Evolutionary conservation across 2,888 invertebrate species (phyloP).

Genomic region (Zhengitettix transpicula): DNA sequence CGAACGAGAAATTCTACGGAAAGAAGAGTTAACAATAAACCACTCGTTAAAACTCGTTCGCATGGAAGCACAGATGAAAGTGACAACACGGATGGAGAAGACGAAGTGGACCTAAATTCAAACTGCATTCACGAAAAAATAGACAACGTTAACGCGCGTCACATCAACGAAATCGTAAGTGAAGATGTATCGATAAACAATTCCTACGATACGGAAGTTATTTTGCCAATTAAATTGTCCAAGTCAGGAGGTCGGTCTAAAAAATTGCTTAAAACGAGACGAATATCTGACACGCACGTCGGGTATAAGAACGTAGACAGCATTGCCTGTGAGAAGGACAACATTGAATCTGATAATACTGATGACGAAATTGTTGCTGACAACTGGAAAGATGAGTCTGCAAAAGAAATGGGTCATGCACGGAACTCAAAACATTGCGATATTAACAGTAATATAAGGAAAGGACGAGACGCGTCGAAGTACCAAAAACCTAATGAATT

Average conservation of each 20-base stretch:
- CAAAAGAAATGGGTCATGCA: background rate
- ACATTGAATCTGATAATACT: background rate
- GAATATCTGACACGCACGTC: constrained; percentile 17
- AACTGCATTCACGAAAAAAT: too few species aligned
- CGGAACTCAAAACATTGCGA: background rate
- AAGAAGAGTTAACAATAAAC: background rate
- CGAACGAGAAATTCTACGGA: background rate
- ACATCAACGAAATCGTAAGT: too few species aligned
- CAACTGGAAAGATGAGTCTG: background rate
- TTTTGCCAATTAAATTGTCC: too few species aligned
- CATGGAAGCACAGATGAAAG: too few species aligned
- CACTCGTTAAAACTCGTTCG: too few species aligned
- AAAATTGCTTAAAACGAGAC: constrained; percentile 18
- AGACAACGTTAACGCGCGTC: too few species aligned
- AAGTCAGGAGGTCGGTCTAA: constrained; percentile 7
- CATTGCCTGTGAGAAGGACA: background rate
- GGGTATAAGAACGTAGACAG: constrained; percentile 16
- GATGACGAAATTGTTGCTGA: background rate
- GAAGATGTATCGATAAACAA: too few species aligned
- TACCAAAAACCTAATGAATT: background rate
- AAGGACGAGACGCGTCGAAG: background rate
- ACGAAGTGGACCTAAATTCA: too few species aligned
- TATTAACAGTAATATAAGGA: background rate
- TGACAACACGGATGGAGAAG: too few species aligned
- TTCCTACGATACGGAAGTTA: too few species aligned